These are phyloP conservation scores for Chelmon rostratus DNA, from an alignment of 2,797 vertebrate species.

Conservation along the genomic window DNA sequence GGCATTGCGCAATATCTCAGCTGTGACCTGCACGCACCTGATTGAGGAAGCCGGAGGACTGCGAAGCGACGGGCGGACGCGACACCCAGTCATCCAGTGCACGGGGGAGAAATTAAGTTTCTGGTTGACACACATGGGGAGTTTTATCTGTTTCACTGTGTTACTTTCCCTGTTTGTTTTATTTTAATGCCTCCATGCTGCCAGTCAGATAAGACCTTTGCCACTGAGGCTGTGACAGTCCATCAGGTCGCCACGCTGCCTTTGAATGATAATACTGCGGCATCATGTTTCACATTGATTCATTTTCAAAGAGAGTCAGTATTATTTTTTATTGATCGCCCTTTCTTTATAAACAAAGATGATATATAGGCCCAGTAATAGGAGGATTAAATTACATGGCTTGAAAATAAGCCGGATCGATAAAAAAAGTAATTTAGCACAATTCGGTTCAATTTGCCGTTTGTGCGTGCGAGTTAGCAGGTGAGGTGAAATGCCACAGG, in stretches of 20 bases:
- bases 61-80: conserved; percentile 34
- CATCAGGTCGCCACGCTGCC: conserved; percentile 50
- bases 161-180: conserved; percentile 56
- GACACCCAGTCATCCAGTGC: neutral
- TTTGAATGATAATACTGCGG: conserved; percentile 71
- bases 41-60: conserved; percentile 31
- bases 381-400: conserved; percentile 73
- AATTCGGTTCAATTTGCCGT: conserved; percentile 69
- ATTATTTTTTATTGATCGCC: conserved; percentile 73
- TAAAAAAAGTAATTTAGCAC: conserved; percentile 73
- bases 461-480: conserved; percentile 49
- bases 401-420: conserved; percentile 71
- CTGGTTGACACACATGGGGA: conserved; percentile 30
- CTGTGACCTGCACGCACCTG: conserved; percentile 61
- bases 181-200: conserved; percentile 50
- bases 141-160: conserved; percentile 41
- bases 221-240: conserved; percentile 50
- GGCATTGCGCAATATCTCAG: conserved; percentile 54
- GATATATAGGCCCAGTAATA: conserved; percentile 75
- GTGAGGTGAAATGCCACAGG: conserved; percentile 56
- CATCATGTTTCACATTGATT: conserved; percentile 69
- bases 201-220: conserved; percentile 60
- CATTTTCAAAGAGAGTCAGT: conserved; percentile 67
- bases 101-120: neutral
- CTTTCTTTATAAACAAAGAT: conserved; percentile 78